A percentile compares a stretch with the other conserved stretches of the same genome.
These are phyloP conservation scores for Gasterosteus aculeatus DNA, from an alignment of 2,113 vertebrate genomes.

Conservation along the genomic window DNA sequence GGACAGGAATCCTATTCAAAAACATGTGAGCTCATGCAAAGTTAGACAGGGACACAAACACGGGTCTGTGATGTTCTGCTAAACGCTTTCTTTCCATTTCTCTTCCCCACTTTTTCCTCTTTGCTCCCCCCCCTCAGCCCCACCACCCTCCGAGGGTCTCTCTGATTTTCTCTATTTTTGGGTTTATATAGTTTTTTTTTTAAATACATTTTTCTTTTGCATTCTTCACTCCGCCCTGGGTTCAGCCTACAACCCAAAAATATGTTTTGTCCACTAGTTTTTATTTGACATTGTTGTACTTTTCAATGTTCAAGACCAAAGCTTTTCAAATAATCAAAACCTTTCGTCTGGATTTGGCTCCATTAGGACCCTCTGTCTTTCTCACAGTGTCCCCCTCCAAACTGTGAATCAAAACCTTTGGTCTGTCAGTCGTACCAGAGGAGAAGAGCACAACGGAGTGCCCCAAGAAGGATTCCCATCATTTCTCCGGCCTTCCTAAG, in stretches of 20 bases:
- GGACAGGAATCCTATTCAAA: constrained; percentile 55
- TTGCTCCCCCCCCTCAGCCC: not conserved
- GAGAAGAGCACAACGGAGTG: constrained; percentile 21
- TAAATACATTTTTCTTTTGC: too few species aligned
- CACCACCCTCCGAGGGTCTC: constrained; percentile 3
- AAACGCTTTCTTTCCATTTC: constrained; percentile 42
- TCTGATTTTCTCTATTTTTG: not conserved
- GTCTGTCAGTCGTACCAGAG: constrained; percentile 6
- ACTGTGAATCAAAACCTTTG: not conserved
- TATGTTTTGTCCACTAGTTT: too few species aligned
- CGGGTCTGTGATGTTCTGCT: constrained; percentile 19
- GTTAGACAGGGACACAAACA: constrained; percentile 37
- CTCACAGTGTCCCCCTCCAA: not conserved
- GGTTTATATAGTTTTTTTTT: too few species aligned
- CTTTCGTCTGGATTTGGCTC: too few species aligned
- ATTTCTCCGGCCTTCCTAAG: constrained; percentile 25
- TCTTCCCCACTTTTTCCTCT: not conserved
- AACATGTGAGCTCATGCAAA: constrained; percentile 24
- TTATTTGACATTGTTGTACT: too few species aligned
- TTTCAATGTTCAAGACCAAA: too few species aligned
- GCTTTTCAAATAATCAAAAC: too few species aligned
- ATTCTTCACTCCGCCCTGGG: too few species aligned
- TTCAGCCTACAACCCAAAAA: too few species aligned
- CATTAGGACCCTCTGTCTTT: not conserved
- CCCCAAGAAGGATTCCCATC: constrained; percentile 31